Evolutionary conservation across 1,140 invertebrate species (phyloP).

Genomic region (Drosophila nigrodunni): DNA sequence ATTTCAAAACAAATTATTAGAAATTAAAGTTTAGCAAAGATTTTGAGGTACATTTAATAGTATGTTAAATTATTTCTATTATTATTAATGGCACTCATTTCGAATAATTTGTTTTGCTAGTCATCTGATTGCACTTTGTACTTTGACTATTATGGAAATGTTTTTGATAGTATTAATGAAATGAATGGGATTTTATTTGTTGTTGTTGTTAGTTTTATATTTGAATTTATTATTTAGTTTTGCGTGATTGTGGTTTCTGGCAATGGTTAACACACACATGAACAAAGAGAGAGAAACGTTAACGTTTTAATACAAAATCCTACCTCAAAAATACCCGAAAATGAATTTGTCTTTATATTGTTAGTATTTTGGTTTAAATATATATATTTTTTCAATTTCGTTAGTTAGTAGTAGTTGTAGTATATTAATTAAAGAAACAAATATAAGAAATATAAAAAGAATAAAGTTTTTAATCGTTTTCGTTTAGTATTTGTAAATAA

Average conservation of each 20-base stretch:
- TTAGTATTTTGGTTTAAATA: conserved; percentile 49
- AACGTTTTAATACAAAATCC: conserved; percentile 64
- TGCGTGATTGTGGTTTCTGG: conserved; percentile 31
- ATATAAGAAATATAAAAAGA: conserved; percentile 55
- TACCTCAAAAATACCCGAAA: conserved; percentile 85
- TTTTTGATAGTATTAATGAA: conserved; percentile 21
- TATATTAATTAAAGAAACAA: conserved; percentile 63
- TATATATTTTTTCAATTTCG: conserved; percentile 40
- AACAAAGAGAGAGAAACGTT: conserved; percentile 38
- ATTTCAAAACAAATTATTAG: conserved; percentile 6
- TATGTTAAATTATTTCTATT: conserved; percentile 1
- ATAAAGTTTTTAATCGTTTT: conserved; percentile 47
- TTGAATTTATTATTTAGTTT: conserved; percentile 19
- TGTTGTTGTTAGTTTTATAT: conserved; percentile 15
- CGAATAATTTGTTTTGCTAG: conserved; percentile 25
- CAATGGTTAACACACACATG: conserved; percentile 38
- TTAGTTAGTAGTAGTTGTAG: conserved; percentile 32
- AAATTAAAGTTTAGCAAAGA: background rate
- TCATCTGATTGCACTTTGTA: conserved; percentile 44
- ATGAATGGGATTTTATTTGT: conserved; percentile 29
- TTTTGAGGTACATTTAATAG: too few species aligned
- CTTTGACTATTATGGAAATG: conserved; percentile 29
- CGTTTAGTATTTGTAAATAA: conserved; percentile 39
- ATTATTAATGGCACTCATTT: conserved; percentile 23
- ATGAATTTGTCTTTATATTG: conserved; percentile 83